Conservation (phyloP, 1,140 invertebrate species). For the Oncopodura yosiiana region DNA sequence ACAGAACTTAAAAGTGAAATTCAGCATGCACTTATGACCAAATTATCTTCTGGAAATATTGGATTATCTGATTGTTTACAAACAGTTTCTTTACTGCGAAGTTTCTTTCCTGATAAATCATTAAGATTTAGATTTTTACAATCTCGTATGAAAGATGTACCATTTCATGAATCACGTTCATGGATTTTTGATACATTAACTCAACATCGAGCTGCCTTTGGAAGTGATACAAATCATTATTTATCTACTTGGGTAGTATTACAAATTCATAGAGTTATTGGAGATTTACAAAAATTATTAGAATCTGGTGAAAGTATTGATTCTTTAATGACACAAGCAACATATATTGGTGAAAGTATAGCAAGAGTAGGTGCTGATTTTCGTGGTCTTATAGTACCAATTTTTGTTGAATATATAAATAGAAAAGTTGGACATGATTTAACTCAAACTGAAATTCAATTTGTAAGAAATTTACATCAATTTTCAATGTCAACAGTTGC, state of each 20-base stretch:
- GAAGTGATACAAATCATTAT: constrained; percentile 33
- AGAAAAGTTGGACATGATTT: constrained; percentile 25
- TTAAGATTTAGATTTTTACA: constrained; percentile 33
- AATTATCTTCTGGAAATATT: constrained; percentile 29
- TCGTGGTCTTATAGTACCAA: constrained; percentile 26
- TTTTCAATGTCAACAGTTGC: constrained; percentile 26
- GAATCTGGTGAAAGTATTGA: constrained; percentile 31
- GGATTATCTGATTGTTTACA: constrained; percentile 34
- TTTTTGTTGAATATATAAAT: constrained; percentile 27
- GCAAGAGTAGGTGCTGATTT: constrained; percentile 33
- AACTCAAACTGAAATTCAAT: constrained; percentile 29
- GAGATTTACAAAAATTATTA: constrained; percentile 29
- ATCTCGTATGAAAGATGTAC: constrained; percentile 31
- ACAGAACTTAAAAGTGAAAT: constrained; percentile 31
- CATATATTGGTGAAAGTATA: constrained; percentile 35
- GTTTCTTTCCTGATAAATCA: constrained; percentile 32
- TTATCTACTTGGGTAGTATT: constrained; percentile 32
- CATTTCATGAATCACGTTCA: constrained; percentile 29
- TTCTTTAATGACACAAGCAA: constrained; percentile 27
- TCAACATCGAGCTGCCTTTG: constrained; percentile 34
- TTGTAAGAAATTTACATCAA: constrained; percentile 28
- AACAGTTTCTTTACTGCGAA: constrained; percentile 31
- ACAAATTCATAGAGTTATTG: constrained; percentile 25
- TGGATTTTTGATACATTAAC: constrained; percentile 35
- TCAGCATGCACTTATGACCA: constrained; percentile 27